phyloP scores from a whole-genome alignment of 2,888 invertebrate species.

The Drosophila quasianomalipes region DNA sequence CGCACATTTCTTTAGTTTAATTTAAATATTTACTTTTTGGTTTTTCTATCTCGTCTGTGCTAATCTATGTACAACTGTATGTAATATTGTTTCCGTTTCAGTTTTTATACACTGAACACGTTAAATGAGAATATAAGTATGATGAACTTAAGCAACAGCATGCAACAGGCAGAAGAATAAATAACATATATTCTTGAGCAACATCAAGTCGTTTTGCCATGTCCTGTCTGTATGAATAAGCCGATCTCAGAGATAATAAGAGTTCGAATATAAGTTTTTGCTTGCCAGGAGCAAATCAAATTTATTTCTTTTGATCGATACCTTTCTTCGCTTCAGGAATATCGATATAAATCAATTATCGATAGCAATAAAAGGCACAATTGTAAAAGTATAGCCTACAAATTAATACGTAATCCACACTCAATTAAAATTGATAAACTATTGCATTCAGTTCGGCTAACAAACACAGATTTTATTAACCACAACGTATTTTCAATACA shows the following conservation, averaged over 20 bases:
- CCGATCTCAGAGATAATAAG: background rate
- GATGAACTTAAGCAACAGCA: background rate
- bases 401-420: background rate
- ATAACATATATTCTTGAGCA: background rate
- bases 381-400: background rate
- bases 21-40: conserved; percentile 23
- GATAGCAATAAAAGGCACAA: background rate
- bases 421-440: background rate
- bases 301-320: background rate
- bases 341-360: background rate
- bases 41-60: background rate
- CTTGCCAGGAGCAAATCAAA: background rate
- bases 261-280: background rate
- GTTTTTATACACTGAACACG: background rate
- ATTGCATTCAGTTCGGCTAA: background rate
- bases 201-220: background rate
- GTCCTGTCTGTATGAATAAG: background rate
- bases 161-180: background rate
- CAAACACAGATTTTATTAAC: background rate
- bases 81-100: conserved; percentile 12
- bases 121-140: background rate
- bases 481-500: too few species aligned
- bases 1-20: conserved; percentile 51
- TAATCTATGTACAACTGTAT: background rate
- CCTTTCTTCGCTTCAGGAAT: background rate